Base-by-base conservation (phyloP, 2,113 vertebrate species). In the Cygnus buccinator region DNA sequence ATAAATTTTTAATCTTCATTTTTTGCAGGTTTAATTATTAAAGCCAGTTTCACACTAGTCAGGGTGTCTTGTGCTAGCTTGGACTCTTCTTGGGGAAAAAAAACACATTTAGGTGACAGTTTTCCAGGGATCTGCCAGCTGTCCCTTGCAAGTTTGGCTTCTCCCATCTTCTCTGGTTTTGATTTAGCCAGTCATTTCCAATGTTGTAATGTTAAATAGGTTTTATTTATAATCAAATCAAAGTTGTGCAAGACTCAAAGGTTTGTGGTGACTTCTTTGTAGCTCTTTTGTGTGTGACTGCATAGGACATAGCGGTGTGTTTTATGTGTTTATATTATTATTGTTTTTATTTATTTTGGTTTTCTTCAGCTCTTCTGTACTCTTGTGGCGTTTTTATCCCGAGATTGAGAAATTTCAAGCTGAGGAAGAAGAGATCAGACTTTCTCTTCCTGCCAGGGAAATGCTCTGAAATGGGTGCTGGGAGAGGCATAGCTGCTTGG, bases 1-100 rank as follows among this genome's bases (percentile, higher is more conserved):
- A 93, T 93, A 66, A 94, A 92, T 79, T 77, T 92, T 96, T 96
- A 79, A 92, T 89, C 58, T 89, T 80, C n/a, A 13, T 20, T 91
- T 81, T 87, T 89, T 72, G 28, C 46, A 72, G 29, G 15, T 71
- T 92, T 82, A 82, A 78, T 95, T 76, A 89, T 93, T 84, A 73
- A 95, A 93, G n/a, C 19, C 22, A 22, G 15, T 72, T 91, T 94
- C 67, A 73, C 63, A 31, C 54, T 57, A 18, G 11, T 2, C 63
- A 18, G 18, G 50, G 52, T 67, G 55, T 70, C 90, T 63, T 43
- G 25, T 1, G 1, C 33, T 41, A 13, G 19, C 58, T 78, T 93
- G 76, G n/a, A 39, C 29, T n/a, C 10, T 23, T 57, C 28, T 18
- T 62, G 39, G 55, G 28, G n/a, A 71, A 21, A 31, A 31, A 48